A percentile compares a stretch with the other conserved stretches of the same genome.
phyloP scores from a whole-genome alignment of 2,797 vertebrate species.

The Ctenopoma multispine region DNA sequence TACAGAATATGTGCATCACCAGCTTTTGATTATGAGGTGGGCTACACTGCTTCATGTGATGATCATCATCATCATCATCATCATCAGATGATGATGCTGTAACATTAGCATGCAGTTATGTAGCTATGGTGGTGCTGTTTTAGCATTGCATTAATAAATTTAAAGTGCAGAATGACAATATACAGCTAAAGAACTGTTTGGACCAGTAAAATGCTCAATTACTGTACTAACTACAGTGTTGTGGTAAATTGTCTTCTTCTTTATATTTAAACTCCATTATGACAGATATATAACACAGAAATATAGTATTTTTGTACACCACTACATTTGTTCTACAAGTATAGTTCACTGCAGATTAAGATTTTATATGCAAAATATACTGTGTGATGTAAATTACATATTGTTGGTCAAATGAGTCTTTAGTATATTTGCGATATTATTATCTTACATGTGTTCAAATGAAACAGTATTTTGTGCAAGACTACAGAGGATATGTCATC shows the following conservation, averaged over 20 bases:
- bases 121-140: background rate
- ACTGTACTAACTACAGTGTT: background rate
- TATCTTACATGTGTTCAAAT: background rate
- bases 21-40: background rate
- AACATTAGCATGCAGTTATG: background rate
- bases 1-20: background rate
- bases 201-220: background rate
- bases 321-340: too few relatives aligned
- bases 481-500: slow-evolving; percentile 34
- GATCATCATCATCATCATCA: too few relatives aligned
- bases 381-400: background rate
- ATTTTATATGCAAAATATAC: background rate
- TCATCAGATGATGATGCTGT: too few relatives aligned
- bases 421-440: background rate
- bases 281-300: too few relatives aligned
- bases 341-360: too few relatives aligned
- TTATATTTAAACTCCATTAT: background rate
- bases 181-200: background rate
- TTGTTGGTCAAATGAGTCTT: background rate
- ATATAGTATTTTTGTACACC: background rate
- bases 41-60: background rate
- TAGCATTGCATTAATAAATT: background rate
- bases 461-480: background rate
- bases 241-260: background rate
- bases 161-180: background rate